Conservation (phyloP, 2,113 vertebrate species). For the Chroicocephalus ridibundus region DNA sequence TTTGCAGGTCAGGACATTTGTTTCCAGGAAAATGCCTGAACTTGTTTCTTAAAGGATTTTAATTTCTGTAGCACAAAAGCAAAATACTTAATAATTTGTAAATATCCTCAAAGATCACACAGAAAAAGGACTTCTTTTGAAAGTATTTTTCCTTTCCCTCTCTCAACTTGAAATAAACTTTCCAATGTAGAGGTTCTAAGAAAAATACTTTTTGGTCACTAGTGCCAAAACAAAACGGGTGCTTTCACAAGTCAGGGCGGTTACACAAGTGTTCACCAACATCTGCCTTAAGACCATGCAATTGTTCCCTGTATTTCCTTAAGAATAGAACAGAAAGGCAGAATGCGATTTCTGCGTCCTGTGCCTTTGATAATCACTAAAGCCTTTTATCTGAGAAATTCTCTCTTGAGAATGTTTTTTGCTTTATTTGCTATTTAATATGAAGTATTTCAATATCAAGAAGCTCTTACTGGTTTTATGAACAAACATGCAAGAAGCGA, state of each 20-base stretch:
- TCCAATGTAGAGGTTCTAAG: not conserved
- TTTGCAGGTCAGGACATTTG: constrained; percentile 8
- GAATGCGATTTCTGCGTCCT: not conserved
- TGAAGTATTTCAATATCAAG: not conserved
- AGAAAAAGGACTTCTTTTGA: not conserved
- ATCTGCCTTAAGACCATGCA: not conserved
- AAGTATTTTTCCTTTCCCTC: not conserved
- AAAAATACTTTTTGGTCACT: not conserved
- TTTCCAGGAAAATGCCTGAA: constrained; percentile 28
- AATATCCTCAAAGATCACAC: not conserved
- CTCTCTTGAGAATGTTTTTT: not conserved
- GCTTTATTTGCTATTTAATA: not conserved
- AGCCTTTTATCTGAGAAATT: not conserved
- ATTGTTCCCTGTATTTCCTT: not conserved
- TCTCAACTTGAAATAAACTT: not conserved
- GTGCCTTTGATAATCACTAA: not conserved
- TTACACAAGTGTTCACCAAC: not conserved
- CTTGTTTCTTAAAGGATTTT: not conserved
- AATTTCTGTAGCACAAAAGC: not conserved
- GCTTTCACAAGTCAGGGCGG: not conserved
- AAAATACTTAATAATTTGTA: not conserved
- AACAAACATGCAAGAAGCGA: not conserved
- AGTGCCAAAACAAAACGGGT: not conserved
- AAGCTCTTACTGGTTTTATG: not conserved
- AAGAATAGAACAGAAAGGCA: not conserved